Evolutionary conservation across 2,797 vertebrate species (phyloP).

Genomic region (Pteronotus mesoamericanus): DNA sequence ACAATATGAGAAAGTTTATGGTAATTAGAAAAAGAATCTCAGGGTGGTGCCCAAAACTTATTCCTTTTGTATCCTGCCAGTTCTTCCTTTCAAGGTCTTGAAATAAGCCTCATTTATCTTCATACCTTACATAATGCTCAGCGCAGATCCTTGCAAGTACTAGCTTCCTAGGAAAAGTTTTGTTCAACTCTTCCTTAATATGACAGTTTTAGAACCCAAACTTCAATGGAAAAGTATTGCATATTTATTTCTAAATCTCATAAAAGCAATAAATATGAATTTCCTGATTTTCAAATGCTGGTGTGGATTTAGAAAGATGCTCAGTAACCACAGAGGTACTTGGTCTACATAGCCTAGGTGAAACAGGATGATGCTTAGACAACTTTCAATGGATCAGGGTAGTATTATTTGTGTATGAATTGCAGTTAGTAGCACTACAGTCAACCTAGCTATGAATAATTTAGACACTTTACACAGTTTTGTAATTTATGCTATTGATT

Average conservation of each 20-base stretch:
- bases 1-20: background rate
- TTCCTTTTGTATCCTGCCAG: background rate
- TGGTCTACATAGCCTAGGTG: background rate
- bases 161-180: background rate
- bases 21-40: background rate
- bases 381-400: background rate
- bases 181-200: background rate
- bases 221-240: background rate
- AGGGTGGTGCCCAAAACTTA: background rate
- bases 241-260: background rate
- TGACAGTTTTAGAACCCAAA: background rate
- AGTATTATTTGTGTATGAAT: background rate
- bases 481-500: background rate
- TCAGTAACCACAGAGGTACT: background rate
- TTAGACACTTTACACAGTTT: background rate
- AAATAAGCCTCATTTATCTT: background rate
- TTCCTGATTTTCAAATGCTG: background rate
- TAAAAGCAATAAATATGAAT: background rate
- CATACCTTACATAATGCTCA: background rate
- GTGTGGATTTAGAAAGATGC: background rate
- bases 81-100: background rate
- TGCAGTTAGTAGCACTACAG: background rate
- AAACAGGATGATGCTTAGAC: background rate
- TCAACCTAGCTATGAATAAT: background rate
- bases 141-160: background rate